phyloP scores from a whole-genome alignment of 2,888 invertebrate species.

The Hemicrepidius hirtus region DNA sequence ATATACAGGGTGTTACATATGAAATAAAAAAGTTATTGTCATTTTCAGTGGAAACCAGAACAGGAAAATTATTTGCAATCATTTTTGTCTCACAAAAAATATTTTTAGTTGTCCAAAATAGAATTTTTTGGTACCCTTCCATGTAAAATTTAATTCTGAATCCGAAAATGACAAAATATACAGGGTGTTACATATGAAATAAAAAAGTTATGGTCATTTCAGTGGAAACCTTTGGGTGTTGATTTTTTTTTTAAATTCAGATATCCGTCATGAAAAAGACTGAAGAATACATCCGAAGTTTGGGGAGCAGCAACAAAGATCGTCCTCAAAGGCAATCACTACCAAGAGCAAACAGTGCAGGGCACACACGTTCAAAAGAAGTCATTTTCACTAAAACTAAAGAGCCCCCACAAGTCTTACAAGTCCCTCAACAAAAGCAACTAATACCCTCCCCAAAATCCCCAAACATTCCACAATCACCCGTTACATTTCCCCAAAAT shows the following conservation, averaged over 20 bases:
- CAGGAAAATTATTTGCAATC: too few relatives aligned
- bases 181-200: too few relatives aligned
- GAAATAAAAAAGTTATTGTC: too few relatives aligned
- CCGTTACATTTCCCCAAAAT: conserved; percentile 28
- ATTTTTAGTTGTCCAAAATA: too few relatives aligned
- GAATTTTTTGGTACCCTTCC: too few relatives aligned
- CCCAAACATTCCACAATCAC: conserved; percentile 40
- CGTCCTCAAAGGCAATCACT: conserved; percentile 3
- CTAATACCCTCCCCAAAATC: conserved; percentile 44
- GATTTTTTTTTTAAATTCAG: conserved; percentile 54
- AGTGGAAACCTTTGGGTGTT: too few relatives aligned
- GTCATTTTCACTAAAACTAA: conserved; percentile 1
- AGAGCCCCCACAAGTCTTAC: conserved; percentile 42
- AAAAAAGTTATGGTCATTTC: too few relatives aligned
- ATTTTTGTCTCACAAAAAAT: too few relatives aligned
- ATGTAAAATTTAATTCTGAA: too few relatives aligned
- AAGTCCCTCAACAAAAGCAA: conserved; percentile 45
- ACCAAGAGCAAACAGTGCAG: conserved; percentile 29
- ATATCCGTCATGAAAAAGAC: conserved; percentile 69
- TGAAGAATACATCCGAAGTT: conserved; percentile 69
- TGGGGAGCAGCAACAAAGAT: conserved; percentile 50
- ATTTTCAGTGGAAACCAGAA: too few relatives aligned
- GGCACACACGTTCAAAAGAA: conserved; percentile 32
- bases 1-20: too few relatives aligned
- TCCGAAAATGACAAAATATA: too few relatives aligned